phyloP scores from a whole-genome alignment of 1,140 invertebrate genomes.

The Tachypleus tridentatus region DNA sequence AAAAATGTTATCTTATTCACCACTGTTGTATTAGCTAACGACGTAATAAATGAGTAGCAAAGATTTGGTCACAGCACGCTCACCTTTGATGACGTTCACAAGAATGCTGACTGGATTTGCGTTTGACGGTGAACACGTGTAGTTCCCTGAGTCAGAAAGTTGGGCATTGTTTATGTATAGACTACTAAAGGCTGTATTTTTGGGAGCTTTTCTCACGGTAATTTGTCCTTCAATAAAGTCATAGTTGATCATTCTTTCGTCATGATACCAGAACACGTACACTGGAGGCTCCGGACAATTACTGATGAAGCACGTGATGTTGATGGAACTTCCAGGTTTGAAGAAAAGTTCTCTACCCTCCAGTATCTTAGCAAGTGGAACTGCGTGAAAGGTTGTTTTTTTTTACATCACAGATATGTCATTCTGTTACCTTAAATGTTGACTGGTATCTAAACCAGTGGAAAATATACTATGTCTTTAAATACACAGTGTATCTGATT shows the following conservation, averaged over 20 bases:
- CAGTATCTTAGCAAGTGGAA: constrained; percentile 67
- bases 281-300: constrained; percentile 67
- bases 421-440: too few relatives aligned
- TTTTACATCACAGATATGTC: too few relatives aligned
- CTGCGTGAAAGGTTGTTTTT: constrained; percentile 37
- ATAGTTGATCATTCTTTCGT: constrained; percentile 63
- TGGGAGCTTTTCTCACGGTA: constrained; percentile 78
- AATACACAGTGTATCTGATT: too few relatives aligned
- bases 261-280: constrained; percentile 67
- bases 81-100: constrained; percentile 73
- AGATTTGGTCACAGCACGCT: constrained; percentile 25
- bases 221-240: constrained; percentile 38
- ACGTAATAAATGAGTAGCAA: too few relatives aligned
- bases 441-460: too few relatives aligned
- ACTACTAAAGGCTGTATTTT: constrained; percentile 73
- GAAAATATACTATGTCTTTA: too few relatives aligned
- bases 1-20: too few relatives aligned
- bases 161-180: constrained; percentile 74
- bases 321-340: constrained; percentile 73
- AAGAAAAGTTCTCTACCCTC: constrained; percentile 69
- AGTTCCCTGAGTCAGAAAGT: constrained; percentile 52
- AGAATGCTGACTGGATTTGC: constrained; percentile 64
- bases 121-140: constrained; percentile 71
- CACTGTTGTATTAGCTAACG: too few relatives aligned
- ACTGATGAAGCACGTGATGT: constrained; percentile 68